Evolutionary conservation across 2,888 invertebrate genomes (phyloP), one percentile per base, ranked within the genome.

Genomic region (Hedychridium roseum): DNA sequence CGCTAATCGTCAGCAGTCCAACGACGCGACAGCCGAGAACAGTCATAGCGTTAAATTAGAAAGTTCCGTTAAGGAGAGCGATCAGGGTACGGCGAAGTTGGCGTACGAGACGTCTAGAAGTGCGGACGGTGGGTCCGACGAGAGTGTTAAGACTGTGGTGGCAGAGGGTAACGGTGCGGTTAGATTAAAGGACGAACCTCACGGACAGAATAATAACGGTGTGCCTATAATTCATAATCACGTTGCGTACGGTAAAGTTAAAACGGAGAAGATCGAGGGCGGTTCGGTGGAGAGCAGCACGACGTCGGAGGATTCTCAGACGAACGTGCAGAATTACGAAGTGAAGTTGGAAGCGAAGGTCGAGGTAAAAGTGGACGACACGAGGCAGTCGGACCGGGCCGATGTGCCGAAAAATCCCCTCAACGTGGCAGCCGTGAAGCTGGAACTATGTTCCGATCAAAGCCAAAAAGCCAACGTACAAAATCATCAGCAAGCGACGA

Each of bases 201-300:
- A 57, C 38, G 66, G 64, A 68, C 71, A 72, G 49, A 74, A 66
- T 68, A 72, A 64, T 63, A 71, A 70, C 57, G 66, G 70, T 68
- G 74, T 75, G 71, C 71, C 74, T 72, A 68, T 74, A 66, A 67
- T 71, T 60, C 67, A 70, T 62, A 74, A 75, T 68, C 71, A 74
- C 54, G 63, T 75, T 59, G 64, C 65, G 53, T 72, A 64, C 60
- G 59, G 54, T 70, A 66, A 66, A 43, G 51, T 64, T 46, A 71
- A 68, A 45, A 49, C 65, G n/a, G 68, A 68, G 34, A 67, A 54
- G 54, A 47, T 53, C 35, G 62, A 64, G 12, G 14, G 2, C 9
- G 5, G 58, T 32, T 23, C 37, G 4, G 57, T 56, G 5, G 35
- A 44, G 21, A 43, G 28, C 11, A 18, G 7, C 4, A 12, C 1